Evolutionary conservation across 2,113 vertebrate species (phyloP).

Genomic region (Cololabis saira): DNA sequence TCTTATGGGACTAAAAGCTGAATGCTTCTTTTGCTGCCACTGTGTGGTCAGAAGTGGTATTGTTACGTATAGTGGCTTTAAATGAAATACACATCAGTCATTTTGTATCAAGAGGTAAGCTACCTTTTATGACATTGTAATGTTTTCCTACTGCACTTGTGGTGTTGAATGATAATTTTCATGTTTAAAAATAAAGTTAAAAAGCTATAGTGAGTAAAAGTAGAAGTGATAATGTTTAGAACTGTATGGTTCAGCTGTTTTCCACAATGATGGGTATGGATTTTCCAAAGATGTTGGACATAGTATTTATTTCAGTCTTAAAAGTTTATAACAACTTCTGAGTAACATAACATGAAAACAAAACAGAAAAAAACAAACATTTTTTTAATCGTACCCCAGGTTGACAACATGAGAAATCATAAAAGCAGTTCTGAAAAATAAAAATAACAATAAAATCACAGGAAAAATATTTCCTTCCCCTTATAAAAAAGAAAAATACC

Average conservation of each 20-base stretch:
- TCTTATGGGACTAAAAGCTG: too few species aligned
- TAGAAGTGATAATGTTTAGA: background rate
- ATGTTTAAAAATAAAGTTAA: background rate
- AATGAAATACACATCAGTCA: too few species aligned
- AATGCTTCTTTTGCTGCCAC: too few species aligned
- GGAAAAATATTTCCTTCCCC: slow-evolving; percentile 35
- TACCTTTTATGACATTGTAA: too few species aligned
- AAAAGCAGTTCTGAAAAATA: slow-evolving; percentile 67
- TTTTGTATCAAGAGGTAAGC: too few species aligned
- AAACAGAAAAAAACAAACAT: slow-evolving; percentile 58
- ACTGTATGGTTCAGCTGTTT: background rate
- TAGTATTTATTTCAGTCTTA: slow-evolving; percentile 84
- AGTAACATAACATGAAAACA: slow-evolving; percentile 79
- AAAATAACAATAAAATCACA: slow-evolving; percentile 72
- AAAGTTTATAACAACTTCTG: slow-evolving; percentile 82
- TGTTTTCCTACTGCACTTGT: too few species aligned
- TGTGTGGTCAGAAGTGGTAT: too few species aligned
- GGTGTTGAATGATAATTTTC: too few species aligned
- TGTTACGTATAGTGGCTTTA: too few species aligned
- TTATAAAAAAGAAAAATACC: background rate
- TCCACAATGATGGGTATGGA: background rate
- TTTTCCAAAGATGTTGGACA: slow-evolving; percentile 59
- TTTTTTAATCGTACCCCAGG: slow-evolving; percentile 65
- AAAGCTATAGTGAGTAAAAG: background rate
- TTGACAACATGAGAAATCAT: slow-evolving; percentile 72